Evolutionary conservation across 2,888 invertebrate genomes (phyloP), one percentile per base, ranked within the genome.

Genomic region (Cephus rjabovi): DNA sequence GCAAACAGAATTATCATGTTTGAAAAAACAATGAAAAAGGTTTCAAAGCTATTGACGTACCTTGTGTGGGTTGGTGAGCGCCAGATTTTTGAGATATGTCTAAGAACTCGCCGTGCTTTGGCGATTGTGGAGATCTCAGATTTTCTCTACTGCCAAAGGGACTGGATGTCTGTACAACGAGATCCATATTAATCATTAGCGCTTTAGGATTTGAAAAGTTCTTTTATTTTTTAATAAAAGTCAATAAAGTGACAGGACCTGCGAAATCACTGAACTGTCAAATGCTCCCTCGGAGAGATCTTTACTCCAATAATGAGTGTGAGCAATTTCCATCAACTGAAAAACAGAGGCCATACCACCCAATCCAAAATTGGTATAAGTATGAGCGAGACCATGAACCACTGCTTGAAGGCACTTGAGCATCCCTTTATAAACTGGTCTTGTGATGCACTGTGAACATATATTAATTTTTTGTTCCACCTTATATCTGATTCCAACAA

Each of bases 261-360:
- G 93, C 35, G 93, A 93, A 81, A 93, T 90, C 74, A 93, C 87
- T 11, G 92, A 92, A 71, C 92, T 91, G 75, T 92, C 93, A 75
- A 92, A 92, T 69, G 91, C 92, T 34, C 92, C 91, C 79, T 94
- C 94, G 0, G 94, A 93, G 12, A 97, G 91, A 90, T 98, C 98
- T 89, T 97, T 96, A 85, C 96, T 96, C 98, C 98, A 98, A 91
- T 96, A 99, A 92, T 99, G 99, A 0, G 99, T 99, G 91, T 99
- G 99, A 3, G 98, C 97, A 89, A 99, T 98, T 93, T 99, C 99
- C 87, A 99, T 95, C 83, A 99, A 94, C 92, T 98, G 98, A 92
- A 98, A 99, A 33, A 98, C 97, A 0, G 98, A 98, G 4, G 98
- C 98, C 97, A 99, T 98, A 34, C 99, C 99, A 68, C 99, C 99